Evolutionary conservation across 2,113 vertebrate genomes (phyloP).

Genomic region (Cathartes aura): DNA sequence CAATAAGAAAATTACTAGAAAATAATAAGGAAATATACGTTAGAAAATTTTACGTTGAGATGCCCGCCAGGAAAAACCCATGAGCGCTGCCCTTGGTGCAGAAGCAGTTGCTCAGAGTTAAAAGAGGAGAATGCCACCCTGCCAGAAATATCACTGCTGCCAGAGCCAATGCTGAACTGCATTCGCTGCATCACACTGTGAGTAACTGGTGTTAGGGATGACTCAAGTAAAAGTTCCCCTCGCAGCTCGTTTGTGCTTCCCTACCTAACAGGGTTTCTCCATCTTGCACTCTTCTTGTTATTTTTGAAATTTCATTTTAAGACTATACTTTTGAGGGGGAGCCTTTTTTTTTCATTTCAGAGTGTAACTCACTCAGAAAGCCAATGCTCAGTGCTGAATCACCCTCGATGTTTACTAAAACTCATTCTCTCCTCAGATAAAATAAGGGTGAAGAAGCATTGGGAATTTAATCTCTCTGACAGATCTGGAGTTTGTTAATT

Average conservation of each 20-base stretch:
- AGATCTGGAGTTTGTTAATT: background rate
- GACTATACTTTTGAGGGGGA: background rate
- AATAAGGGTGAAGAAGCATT: background rate
- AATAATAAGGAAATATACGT: background rate
- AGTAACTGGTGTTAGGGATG: background rate
- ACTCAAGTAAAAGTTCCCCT: background rate
- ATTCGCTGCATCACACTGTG: accelerated
- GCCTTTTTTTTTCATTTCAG: background rate
- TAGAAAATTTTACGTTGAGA: background rate
- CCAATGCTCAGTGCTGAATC: background rate
- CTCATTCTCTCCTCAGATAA: background rate
- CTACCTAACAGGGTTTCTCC: background rate
- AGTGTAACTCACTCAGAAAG: background rate
- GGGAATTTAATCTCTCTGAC: background rate
- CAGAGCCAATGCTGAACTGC: background rate
- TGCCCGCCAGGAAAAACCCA: background rate
- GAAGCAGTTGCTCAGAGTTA: background rate
- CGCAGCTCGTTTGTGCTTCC: background rate
- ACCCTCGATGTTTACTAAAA: background rate
- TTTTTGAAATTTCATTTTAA: background rate
- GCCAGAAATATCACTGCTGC: background rate
- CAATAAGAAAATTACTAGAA: background rate
- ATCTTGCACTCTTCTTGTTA: background rate
- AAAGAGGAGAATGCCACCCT: background rate
- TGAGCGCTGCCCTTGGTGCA: accelerated